Evolutionary conservation across 2,113 vertebrate species (phyloP), one percentile per base, ranked within the genome.

Genomic region (Oostethus manadensis): DNA sequence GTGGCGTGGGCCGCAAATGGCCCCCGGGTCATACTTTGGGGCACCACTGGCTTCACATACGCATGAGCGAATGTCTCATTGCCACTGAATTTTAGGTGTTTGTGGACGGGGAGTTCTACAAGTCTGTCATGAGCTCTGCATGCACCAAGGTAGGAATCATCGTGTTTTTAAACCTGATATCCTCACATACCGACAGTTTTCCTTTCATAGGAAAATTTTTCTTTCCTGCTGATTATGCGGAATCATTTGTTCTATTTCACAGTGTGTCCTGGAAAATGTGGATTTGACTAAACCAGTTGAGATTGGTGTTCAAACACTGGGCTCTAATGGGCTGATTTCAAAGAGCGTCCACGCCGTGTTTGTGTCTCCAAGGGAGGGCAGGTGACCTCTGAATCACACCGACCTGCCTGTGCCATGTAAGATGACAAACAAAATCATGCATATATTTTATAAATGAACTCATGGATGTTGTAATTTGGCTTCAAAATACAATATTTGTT

Each of bases 251-350:
- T 16, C 13, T 7, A 8, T 45, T 60, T 51, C 17, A 13, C 62
- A 87, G 83, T 87, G 82, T 57, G 58, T 87, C 22, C 21, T 74
- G 79, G 83, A 88, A 82, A 86, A 74, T 45, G 68, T 84, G 0
- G 38, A 62, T 50, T 55, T 81, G 51, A 83, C 50, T 33, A 38
- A 63, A 46, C 71, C 83, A 0, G 51, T 84, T 51, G 53, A 56
- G 68, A 81, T 84, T 68, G 68, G 59, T 26, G 58, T 83, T 55
- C 67, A 83, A 66, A 84, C 83, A 1, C 69, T 79, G 71, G 78
- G 65, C 17, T 68, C 77, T 10, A 88, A 86, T 56, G 86, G 69
- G 29, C 80, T 89, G 60, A 56, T 65, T 70, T 83, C 83, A 44
- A 58, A 78, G 74, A 66, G 79, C 22, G 76, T 68, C 53, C 50